A percentile compares a stretch with the other conserved stretches of the same genome.
Evolutionary conservation across 2,797 vertebrate species (phyloP).

Genomic region (Myioborus melanocephalus): DNA sequence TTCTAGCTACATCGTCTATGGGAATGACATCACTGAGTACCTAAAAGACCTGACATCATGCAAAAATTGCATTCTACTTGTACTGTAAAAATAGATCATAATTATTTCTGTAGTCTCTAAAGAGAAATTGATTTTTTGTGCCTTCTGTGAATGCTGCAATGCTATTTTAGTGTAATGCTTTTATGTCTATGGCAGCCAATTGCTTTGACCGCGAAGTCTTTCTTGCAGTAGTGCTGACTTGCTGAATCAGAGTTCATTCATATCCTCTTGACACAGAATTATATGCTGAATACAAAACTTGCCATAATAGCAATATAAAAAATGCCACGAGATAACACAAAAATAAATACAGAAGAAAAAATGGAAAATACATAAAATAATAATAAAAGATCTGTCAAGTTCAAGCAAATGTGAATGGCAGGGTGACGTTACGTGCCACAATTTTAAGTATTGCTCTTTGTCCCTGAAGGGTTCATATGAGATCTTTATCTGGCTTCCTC

Average conservation of each 20-base stretch:
- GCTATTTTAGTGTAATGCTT: conserved; percentile 34
- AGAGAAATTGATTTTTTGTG: conserved; percentile 32
- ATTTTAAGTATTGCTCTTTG: background rate
- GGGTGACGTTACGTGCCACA: background rate
- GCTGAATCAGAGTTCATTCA: conserved; percentile 47
- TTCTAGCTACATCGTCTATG: background rate
- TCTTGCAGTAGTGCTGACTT: conserved; percentile 17
- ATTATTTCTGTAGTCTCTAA: conserved; percentile 15
- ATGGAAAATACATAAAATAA: background rate
- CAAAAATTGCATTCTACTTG: background rate
- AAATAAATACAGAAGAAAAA: background rate
- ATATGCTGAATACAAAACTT: background rate
- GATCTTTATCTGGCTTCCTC: background rate
- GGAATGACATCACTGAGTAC: background rate
- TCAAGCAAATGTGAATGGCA: background rate
- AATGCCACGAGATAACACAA: background rate
- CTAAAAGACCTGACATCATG: background rate
- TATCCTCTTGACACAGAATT: background rate
- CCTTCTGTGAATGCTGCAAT: conserved; percentile 18
- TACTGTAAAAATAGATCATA: conserved; percentile 7
- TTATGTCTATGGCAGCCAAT: conserved; percentile 34
- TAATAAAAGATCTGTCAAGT: background rate
- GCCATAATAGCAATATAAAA: background rate
- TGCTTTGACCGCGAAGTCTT: conserved; percentile 60
- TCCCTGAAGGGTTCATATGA: background rate